phyloP scores from a whole-genome alignment of 2,113 vertebrate species.

The Emydura subglobosa region DNA sequence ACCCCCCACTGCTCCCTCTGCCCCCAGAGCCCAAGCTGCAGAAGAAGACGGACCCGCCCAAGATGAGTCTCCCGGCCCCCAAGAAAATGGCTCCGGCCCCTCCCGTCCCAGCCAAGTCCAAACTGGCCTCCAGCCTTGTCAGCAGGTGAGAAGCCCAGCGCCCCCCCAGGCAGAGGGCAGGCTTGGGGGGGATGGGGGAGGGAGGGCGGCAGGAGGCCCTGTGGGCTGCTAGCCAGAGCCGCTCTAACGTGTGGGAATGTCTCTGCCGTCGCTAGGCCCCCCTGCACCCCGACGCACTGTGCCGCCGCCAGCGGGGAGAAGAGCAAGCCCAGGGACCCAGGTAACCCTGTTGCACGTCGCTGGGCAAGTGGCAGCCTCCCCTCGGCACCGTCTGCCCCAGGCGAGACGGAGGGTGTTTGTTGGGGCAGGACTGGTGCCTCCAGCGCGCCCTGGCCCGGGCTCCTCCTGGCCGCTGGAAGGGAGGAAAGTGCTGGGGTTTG shows the following conservation, averaged over 20 bases:
- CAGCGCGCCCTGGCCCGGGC: background rate
- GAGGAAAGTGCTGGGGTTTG: background rate
- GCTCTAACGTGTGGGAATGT: background rate
- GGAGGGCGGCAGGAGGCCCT: accelerated
- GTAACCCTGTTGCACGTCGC: background rate
- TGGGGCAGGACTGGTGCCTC: too few species aligned
- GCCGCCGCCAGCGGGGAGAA: accelerated
- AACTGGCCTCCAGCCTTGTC: accelerated
- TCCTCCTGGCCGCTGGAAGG: background rate
- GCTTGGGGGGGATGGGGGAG: too few species aligned
- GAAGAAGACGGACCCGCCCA: conserved; percentile 27
- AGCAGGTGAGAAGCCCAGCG: conserved; percentile 15
- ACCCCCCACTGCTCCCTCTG: accelerated
- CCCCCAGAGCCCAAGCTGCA: conserved; percentile 45
- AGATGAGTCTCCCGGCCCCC: background rate
- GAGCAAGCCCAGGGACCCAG: background rate
- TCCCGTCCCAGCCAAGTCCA: conserved; percentile 50
- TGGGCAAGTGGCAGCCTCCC: background rate
- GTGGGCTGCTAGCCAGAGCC: background rate
- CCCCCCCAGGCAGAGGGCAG: accelerated
- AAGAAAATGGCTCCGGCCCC: conserved; percentile 67
- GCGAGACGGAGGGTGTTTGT: too few species aligned
- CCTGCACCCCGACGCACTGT: background rate
- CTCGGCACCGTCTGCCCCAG: background rate
- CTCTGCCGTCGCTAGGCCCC: background rate